phyloP scores from a whole-genome alignment of 2,113 vertebrate species.

The Actenoides lindsayi region DNA sequence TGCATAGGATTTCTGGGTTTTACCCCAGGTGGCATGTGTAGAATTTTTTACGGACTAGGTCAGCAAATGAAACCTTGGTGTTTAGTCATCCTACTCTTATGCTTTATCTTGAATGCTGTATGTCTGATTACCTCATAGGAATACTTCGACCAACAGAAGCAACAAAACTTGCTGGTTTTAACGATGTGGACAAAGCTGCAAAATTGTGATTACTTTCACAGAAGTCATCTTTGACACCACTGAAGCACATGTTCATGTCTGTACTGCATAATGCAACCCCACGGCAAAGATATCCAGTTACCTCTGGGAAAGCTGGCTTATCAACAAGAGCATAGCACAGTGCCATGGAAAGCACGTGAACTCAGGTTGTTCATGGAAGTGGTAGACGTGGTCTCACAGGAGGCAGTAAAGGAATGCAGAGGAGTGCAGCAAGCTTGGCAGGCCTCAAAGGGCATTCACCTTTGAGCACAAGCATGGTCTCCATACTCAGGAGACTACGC shows the following conservation, averaged over 20 bases:
- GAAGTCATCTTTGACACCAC: neutral
- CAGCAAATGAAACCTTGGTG: neutral
- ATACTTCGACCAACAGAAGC: neutral
- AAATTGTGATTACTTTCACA: neutral
- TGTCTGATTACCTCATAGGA: neutral
- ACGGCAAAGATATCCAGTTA: neutral
- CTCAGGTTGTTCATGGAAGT: neutral
- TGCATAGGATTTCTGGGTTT: neutral
- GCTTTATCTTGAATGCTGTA: neutral
- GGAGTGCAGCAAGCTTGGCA: neutral
- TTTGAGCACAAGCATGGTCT: neutral
- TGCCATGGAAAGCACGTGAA: neutral
- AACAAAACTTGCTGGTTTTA: neutral
- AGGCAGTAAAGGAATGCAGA: neutral
- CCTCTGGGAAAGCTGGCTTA: neutral
- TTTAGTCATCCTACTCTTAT: neutral
- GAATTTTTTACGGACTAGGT: neutral
- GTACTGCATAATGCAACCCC: neutral
- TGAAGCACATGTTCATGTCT: neutral
- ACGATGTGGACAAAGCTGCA: neutral
- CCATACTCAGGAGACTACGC: neutral
- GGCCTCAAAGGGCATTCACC: neutral
- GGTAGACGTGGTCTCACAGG: neutral
- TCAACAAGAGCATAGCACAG: neutral
- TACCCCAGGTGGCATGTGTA: neutral